Conservation (phyloP, 2,113 vertebrate genomes). For the Gallinago paraguaiae region DNA sequence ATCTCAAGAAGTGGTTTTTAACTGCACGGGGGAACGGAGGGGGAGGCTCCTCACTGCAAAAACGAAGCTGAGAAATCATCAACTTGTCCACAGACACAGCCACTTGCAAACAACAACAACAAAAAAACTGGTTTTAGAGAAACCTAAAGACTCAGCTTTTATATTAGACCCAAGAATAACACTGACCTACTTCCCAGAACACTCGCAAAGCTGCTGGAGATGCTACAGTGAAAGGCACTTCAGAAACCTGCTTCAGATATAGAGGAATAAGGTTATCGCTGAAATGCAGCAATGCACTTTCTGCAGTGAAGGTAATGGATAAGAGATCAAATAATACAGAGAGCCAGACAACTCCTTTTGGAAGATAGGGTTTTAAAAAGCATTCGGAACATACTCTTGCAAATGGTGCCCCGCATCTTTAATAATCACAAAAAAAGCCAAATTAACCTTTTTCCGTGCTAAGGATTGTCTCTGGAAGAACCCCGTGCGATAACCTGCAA, state of each 20-base stretch:
- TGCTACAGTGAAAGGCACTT: not conserved
- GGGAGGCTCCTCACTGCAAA: not conserved
- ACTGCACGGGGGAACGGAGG: not conserved
- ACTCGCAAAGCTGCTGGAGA: slow-evolving; percentile 29
- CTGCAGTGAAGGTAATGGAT: not conserved
- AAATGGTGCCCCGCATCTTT: not conserved
- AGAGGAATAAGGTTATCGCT: not conserved
- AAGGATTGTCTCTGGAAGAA: not conserved
- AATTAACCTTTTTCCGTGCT: not conserved
- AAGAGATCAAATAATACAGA: not conserved
- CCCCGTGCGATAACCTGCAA: fast-evolving
- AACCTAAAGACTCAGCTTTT: slow-evolving; percentile 17
- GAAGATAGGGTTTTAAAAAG: not conserved
- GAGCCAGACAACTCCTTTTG: not conserved
- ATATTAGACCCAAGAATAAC: not conserved
- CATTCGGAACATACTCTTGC: not conserved
- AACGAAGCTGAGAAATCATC: not conserved
- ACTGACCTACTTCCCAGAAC: slow-evolving; percentile 43
- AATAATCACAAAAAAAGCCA: not conserved
- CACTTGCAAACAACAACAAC: not conserved
- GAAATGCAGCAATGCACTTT: slow-evolving; percentile 24
- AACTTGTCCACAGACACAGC: not conserved
- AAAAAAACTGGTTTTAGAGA: not conserved
- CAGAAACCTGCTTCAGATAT: not conserved
- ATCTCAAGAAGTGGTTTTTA: not conserved